Evolutionary conservation across 1,140 invertebrate genomes (phyloP).

Genomic region (Frieseomelitta varia): DNA sequence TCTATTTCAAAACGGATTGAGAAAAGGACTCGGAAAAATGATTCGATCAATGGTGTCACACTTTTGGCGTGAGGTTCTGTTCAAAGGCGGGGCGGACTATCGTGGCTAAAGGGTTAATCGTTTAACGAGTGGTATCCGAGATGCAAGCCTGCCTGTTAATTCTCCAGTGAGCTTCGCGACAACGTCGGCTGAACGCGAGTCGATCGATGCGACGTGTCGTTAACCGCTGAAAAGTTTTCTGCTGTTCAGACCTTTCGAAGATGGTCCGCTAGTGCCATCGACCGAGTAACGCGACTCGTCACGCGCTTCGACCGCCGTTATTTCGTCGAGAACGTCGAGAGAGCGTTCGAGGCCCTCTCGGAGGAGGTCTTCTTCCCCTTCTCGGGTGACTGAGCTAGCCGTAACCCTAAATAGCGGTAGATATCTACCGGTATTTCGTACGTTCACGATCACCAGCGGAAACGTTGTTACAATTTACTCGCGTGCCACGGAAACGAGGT

Average conservation of each 20-base stretch:
- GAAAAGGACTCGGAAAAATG: too few species aligned
- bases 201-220: slow-evolving; percentile 6
- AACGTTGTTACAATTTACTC: slow-evolving; percentile 23
- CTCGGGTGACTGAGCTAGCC: not conserved
- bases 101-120: too few species aligned
- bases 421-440: not conserved
- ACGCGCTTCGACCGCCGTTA: not conserved
- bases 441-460: not conserved
- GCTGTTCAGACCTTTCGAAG: not conserved
- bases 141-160: not conserved
- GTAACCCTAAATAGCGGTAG: too few species aligned
- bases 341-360: not conserved
- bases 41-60: too few species aligned
- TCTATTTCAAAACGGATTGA: too few species aligned
- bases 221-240: slow-evolving; percentile 12
- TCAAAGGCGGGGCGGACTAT: not conserved
- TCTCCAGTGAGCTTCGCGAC: not conserved
- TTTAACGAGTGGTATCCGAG: not conserved
- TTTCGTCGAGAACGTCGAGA: not conserved
- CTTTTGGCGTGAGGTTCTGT: not conserved
- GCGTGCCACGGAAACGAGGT: slow-evolving; percentile 2
- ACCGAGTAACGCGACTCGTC: not conserved
- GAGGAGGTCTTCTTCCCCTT: not conserved
- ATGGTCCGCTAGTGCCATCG: not conserved
- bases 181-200: not conserved